Evolutionary conservation across 92 coral and sea anemone genomes (phyloP).

Genomic region (Porites evermanni): DNA sequence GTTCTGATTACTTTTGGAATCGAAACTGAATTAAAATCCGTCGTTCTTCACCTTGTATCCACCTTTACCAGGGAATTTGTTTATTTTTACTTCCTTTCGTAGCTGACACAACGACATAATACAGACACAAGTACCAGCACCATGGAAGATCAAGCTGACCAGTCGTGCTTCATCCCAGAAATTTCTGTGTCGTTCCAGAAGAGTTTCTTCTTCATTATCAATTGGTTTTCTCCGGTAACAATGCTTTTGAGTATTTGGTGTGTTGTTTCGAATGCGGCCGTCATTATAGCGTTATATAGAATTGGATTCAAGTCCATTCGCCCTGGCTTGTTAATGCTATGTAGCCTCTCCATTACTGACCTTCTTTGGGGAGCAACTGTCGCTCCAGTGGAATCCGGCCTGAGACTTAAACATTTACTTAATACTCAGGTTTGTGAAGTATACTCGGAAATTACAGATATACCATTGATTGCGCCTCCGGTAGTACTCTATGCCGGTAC

Average conservation of each 20-base stretch:
- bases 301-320: neutral
- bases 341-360: neutral
- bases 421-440: constrained; percentile 2
- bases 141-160: constrained; percentile 4
- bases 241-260: constrained; percentile 8
- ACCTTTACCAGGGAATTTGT: neutral
- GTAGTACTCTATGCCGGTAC: neutral
- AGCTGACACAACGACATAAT: neutral
- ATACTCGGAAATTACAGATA: neutral
- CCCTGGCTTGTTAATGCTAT: constrained; percentile 11
- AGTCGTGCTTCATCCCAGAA: constrained; percentile 1
- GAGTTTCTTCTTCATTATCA: neutral
- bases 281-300: neutral
- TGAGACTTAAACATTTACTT: neutral
- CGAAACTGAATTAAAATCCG: too few species aligned
- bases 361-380: constrained; percentile 15
- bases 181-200: neutral
- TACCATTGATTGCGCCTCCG: neutral
- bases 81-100: neutral
- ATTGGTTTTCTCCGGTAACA: neutral
- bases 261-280: neutral
- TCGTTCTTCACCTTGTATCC: neutral
- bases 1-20: too few species aligned
- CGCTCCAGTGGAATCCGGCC: neutral
- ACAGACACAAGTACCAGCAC: neutral